A percentile compares a stretch with the other conserved stretches of the same genome.
Evolutionary conservation across 2,888 invertebrate species (phyloP).

Genomic region (Caenorhabditis wallacei): DNA sequence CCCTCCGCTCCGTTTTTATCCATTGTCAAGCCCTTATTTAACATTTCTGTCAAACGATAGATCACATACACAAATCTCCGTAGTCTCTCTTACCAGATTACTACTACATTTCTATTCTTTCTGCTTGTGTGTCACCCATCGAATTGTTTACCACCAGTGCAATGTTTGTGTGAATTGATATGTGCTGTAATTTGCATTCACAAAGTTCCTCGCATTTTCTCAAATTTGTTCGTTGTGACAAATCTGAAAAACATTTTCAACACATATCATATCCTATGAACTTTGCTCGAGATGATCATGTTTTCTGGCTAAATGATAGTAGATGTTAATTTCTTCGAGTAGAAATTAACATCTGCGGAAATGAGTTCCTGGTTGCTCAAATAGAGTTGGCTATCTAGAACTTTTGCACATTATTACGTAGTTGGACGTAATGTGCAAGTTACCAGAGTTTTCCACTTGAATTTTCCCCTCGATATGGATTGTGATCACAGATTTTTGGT

Average conservation of each 20-base stretch:
- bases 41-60: constrained; percentile 35
- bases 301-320: constrained; percentile 14
- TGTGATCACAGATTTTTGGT: constrained; percentile 34
- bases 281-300: constrained; percentile 24
- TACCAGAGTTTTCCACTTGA: constrained; percentile 44
- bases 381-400: background rate
- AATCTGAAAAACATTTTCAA: constrained; percentile 12
- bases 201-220: background rate
- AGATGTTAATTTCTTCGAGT: constrained; percentile 15
- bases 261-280: constrained; percentile 17
- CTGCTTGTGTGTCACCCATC: constrained; percentile 14
- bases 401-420: constrained; percentile 54
- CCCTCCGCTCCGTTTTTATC: constrained; percentile 18
- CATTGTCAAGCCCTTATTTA: constrained; percentile 31
- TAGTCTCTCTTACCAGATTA: constrained; percentile 22
- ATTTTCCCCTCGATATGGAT: constrained; percentile 19
- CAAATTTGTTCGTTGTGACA: constrained; percentile 1
- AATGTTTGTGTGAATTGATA: constrained; percentile 17
- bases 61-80: constrained; percentile 9
- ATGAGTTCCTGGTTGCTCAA: constrained; percentile 40
- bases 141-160: constrained; percentile 42
- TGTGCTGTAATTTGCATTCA: constrained; percentile 22
- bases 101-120: constrained; percentile 27
- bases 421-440: constrained; percentile 52
- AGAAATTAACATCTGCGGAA: too few relatives aligned